Evolutionary conservation across 2,888 invertebrate species (phyloP).

Genomic region (Volucella inanis): DNA sequence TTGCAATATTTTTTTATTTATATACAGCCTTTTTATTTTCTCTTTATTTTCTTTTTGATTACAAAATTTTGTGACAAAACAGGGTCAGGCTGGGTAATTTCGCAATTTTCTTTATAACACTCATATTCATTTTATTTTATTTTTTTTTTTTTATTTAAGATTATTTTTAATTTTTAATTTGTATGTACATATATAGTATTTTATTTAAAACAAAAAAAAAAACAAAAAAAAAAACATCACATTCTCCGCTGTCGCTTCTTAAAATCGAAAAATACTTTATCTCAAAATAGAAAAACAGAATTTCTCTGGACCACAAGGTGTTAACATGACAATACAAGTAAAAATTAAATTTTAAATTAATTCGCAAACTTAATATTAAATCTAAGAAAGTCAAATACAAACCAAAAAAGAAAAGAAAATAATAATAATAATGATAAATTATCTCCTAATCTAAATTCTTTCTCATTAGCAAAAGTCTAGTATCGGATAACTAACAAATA

Average conservation of each 20-base stretch:
- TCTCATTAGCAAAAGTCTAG: constrained; percentile 57
- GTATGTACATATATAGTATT: constrained; percentile 35
- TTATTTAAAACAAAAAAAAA: constrained; percentile 5
- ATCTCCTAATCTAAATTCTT: constrained; percentile 42
- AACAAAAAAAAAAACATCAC: constrained; percentile 49
- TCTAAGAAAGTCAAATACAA: constrained; percentile 69
- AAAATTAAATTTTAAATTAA: constrained; percentile 40
- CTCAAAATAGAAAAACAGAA: constrained; percentile 60
- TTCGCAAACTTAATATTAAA: constrained; percentile 59
- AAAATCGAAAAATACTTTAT: constrained; percentile 45
- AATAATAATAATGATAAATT: background rate
- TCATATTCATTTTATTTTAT: constrained; percentile 33
- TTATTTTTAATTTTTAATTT: constrained; percentile 13
- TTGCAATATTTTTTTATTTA: constrained; percentile 30
- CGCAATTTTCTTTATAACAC: constrained; percentile 66
- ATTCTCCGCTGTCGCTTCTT: constrained; percentile 57
- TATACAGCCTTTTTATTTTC: constrained; percentile 28
- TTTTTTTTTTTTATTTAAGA: constrained; percentile 10
- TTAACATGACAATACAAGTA: constrained; percentile 77
- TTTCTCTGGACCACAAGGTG: constrained; percentile 77
- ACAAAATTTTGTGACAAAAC: constrained; percentile 59
- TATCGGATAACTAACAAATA: constrained; percentile 14
- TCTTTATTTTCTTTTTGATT: constrained; percentile 38
- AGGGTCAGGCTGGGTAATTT: constrained; percentile 75
- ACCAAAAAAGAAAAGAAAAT: constrained; percentile 28